These are phyloP conservation scores for Lophochroa leadbeateri DNA, from an alignment of 2,113 vertebrate genomes.

Conservation along the genomic window DNA sequence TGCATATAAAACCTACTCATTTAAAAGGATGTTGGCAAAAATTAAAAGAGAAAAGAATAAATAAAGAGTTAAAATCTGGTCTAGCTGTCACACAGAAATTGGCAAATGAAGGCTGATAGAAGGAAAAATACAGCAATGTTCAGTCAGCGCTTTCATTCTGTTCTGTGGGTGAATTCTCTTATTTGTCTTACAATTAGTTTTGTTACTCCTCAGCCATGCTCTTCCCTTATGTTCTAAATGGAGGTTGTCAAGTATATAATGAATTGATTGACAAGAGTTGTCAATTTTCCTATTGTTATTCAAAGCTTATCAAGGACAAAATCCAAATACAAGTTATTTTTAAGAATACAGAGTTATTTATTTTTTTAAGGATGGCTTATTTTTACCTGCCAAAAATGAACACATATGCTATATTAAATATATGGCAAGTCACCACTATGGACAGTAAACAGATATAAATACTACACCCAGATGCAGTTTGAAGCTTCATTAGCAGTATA, in stretches of 20 bases:
- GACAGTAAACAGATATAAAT: neutral
- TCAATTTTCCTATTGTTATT: slow-evolving; percentile 57
- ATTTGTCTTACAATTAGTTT: slow-evolving; percentile 69
- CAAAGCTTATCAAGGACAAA: slow-evolving; percentile 44
- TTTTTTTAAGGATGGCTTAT: slow-evolving; percentile 1
- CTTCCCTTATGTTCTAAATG: slow-evolving; percentile 52
- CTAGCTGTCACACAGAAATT: slow-evolving; percentile 34
- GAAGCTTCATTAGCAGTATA: neutral
- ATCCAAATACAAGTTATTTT: neutral
- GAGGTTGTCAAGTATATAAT: slow-evolving; percentile 41
- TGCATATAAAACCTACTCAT: neutral
- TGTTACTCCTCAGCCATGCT: neutral
- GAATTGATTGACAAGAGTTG: slow-evolving; percentile 64
- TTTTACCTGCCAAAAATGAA: neutral
- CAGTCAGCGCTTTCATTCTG: slow-evolving; percentile 30
- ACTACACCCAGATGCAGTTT: neutral
- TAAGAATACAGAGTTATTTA: neutral
- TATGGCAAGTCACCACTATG: neutral
- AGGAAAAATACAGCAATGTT: slow-evolving; percentile 50
- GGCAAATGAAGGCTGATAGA: slow-evolving; percentile 64
- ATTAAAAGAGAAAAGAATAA: slow-evolving; percentile 38
- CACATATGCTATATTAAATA: neutral
- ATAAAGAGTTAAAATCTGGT: slow-evolving; percentile 25
- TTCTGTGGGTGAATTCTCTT: slow-evolving; percentile 57
- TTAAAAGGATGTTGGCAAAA: slow-evolving; percentile 42